These are phyloP conservation scores for Drosophila lacteicornis DNA, from an alignment of 1,140 invertebrate species.

Conservation along the genomic window DNA sequence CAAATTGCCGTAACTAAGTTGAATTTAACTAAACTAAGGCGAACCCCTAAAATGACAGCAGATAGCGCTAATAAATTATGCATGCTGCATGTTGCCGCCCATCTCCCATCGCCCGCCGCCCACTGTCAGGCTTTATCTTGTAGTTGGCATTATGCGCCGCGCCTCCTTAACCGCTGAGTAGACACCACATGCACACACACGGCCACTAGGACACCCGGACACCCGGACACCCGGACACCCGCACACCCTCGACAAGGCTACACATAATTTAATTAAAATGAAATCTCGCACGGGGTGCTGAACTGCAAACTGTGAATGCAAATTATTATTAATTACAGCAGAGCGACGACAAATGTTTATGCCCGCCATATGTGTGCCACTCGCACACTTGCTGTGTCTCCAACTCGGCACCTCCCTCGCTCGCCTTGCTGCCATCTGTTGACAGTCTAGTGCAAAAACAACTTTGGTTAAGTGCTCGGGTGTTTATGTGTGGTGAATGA, in stretches of 20 bases:
- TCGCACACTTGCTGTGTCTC: slow-evolving; percentile 3
- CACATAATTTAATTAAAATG: slow-evolving; percentile 55
- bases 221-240: not conserved
- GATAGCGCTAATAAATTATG: slow-evolving; percentile 53
- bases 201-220: not conserved
- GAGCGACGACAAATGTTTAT: slow-evolving; percentile 48
- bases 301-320: slow-evolving; percentile 55
- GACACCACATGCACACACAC: slow-evolving; percentile 10
- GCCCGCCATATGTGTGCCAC: slow-evolving; percentile 44
- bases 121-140: slow-evolving; percentile 39
- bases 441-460: slow-evolving; percentile 42
- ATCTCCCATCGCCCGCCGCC: not conserved
- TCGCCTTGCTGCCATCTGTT: slow-evolving; percentile 22
- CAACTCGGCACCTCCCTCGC: not conserved
- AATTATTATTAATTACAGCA: slow-evolving; percentile 59
- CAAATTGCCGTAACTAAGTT: not conserved
- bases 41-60: slow-evolving; percentile 45
- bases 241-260: slow-evolving; percentile 23
- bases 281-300: slow-evolving; percentile 48
- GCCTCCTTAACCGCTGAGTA: slow-evolving; percentile 30
- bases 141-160: slow-evolving; percentile 43
- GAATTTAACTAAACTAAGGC: slow-evolving; percentile 44
- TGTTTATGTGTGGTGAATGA: slow-evolving; percentile 28
- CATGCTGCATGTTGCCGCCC: slow-evolving; percentile 40
- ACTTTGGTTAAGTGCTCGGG: slow-evolving; percentile 28